Conservation (phyloP, 2,888 invertebrate genomes). For the Tenodera sinensis region DNA sequence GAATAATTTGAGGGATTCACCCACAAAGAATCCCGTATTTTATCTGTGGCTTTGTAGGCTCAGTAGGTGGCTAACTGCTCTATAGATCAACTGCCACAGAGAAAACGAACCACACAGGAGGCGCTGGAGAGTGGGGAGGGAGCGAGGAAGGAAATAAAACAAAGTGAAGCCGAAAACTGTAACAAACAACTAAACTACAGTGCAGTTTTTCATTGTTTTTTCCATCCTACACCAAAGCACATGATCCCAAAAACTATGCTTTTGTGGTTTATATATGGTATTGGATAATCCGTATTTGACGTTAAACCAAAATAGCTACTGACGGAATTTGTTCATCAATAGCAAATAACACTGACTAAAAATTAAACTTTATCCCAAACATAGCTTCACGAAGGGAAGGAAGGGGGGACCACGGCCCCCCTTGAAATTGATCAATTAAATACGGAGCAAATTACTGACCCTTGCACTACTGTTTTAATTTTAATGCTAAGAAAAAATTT, state of each 20-base stretch:
- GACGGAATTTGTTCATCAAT: no score
- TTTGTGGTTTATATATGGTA: background rate
- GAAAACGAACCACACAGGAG: background rate
- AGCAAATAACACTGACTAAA: no score
- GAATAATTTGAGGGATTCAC: conserved; percentile 13
- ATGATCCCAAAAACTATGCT: background rate
- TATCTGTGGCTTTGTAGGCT: conserved; percentile 19
- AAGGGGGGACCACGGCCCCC: no score
- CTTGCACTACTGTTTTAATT: no score
- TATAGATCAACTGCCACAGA: conserved; percentile 19
- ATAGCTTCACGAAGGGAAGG: no score
- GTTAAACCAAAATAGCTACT: no score
- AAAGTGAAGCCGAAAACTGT: conserved; percentile 4
- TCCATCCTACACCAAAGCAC: background rate
- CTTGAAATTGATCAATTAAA: no score
- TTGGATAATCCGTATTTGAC: no score
- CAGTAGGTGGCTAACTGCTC: conserved; percentile 23
- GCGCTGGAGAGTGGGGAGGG: background rate
- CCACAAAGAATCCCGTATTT: conserved; percentile 22
- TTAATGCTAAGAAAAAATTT: no score
- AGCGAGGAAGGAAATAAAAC: background rate
- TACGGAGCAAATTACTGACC: no score
- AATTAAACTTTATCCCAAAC: no score
- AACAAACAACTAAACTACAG: background rate
- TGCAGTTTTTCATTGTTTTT: background rate